Evolutionary conservation across 2,888 invertebrate genomes (phyloP).

Genomic region (Hypomecis punctinalis): DNA sequence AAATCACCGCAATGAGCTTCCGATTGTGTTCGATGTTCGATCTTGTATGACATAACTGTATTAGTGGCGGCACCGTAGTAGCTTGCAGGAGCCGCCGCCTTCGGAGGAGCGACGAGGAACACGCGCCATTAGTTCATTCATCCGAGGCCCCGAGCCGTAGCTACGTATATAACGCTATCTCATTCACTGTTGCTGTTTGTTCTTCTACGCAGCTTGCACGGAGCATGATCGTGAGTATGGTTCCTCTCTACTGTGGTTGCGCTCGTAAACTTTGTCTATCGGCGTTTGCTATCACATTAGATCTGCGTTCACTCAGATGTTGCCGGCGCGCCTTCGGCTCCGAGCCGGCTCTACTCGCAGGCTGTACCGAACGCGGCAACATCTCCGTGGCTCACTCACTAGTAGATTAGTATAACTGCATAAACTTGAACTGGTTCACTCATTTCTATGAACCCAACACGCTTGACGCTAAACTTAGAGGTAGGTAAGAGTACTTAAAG

Average conservation of each 20-base stretch:
- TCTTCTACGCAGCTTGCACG: constrained; percentile 92
- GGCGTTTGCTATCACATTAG: constrained; percentile 37
- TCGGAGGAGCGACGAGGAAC: constrained; percentile 44
- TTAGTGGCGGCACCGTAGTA: constrained; percentile 30
- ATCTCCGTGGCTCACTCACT: constrained; percentile 69
- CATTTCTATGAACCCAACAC: constrained; percentile 57
- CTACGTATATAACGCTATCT: constrained; percentile 70
- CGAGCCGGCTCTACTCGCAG: background rate
- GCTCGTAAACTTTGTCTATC: constrained; percentile 45
- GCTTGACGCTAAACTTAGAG: constrained; percentile 59
- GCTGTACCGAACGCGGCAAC: constrained; percentile 61
- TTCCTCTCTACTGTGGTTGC: constrained; percentile 59
- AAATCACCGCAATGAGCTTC: constrained; percentile 11
- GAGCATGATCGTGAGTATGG: constrained; percentile 95
- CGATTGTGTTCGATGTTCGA: background rate
- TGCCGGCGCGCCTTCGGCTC: constrained; percentile 21
- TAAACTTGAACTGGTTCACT: constrained; percentile 47
- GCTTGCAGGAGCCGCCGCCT: constrained; percentile 27
- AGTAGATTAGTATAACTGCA: constrained; percentile 56
- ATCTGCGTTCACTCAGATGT: constrained; percentile 36
- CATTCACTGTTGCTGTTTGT: constrained; percentile 88
- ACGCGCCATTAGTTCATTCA: constrained; percentile 56
- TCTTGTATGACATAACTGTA: constrained; percentile 26
- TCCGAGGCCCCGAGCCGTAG: constrained; percentile 62
- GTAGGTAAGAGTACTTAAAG: constrained; percentile 29